Conservation (phyloP, 2,113 vertebrate species). For the Corynorhinus townsendii region DNA sequence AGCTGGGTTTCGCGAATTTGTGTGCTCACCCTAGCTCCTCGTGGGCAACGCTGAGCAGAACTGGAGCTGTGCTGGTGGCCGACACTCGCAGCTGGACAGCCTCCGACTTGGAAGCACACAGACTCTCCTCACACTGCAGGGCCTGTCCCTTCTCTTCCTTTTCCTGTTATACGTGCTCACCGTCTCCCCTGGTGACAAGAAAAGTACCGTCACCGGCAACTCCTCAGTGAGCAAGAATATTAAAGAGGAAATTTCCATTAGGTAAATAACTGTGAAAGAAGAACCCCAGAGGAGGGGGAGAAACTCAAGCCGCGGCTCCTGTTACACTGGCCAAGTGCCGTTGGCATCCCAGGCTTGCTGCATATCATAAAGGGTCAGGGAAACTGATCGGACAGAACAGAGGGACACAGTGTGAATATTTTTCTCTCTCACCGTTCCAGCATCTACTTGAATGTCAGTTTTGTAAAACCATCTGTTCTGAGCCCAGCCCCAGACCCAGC, state of each 20-base stretch:
- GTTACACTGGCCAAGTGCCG: constrained; percentile 29
- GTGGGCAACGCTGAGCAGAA: fast-evolving
- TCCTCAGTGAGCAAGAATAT: constrained; percentile 6
- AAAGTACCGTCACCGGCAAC: constrained; percentile 3
- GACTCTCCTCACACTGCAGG: neutral
- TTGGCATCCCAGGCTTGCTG: constrained; percentile 3
- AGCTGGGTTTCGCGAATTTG: neutral
- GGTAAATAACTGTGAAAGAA: constrained; percentile 61
- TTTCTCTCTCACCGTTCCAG: constrained; percentile 11
- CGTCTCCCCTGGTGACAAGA: constrained; percentile 17
- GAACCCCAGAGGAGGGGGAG: constrained; percentile 15
- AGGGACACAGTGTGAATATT: constrained; percentile 43
- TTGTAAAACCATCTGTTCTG: constrained; percentile 28
- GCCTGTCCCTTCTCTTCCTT: neutral
- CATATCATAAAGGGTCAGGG: constrained; percentile 17
- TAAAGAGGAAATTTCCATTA: constrained; percentile 66
- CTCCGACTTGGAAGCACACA: neutral
- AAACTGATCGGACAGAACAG: constrained; percentile 1
- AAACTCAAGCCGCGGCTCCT: constrained; percentile 39
- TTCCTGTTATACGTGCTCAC: neutral
- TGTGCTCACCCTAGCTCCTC: neutral
- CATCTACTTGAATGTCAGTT: constrained; percentile 57
- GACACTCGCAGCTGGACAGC: neutral
- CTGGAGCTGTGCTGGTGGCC: neutral
- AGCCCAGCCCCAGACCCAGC: neutral